Evolutionary conservation across 2,113 vertebrate genomes (phyloP).

Genomic region (Gymnobelideus leadbeateri): DNA sequence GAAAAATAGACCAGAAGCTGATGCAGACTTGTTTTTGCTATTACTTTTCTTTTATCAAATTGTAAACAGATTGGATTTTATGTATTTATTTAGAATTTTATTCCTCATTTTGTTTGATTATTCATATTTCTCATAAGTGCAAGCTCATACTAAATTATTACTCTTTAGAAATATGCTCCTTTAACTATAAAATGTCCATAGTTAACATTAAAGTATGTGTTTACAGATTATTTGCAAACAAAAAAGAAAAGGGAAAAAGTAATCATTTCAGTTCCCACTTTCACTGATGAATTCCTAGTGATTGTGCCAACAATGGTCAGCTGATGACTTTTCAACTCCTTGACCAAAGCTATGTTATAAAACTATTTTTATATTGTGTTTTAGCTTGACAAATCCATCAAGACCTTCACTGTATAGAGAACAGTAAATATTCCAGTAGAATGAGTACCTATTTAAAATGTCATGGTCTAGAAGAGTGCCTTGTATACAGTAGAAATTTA

Average conservation of each 20-base stretch:
- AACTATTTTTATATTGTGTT: conserved; percentile 60
- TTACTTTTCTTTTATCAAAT: neutral
- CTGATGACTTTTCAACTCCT: conserved; percentile 63
- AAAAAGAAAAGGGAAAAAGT: neutral
- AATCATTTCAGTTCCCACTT: neutral
- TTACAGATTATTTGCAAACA: neutral
- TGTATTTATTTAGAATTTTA: neutral
- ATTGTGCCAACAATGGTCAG: neutral
- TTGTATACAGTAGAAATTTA: neutral
- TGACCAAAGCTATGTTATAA: conserved; percentile 69
- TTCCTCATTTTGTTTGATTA: neutral
- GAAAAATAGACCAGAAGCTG: neutral
- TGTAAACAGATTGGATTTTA: neutral
- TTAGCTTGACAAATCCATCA: conserved; percentile 56
- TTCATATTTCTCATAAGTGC: neutral
- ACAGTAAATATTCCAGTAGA: neutral
- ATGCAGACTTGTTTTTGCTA: neutral
- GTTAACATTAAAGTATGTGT: neutral
- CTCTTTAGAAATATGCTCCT: neutral
- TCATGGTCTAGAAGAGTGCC: neutral
- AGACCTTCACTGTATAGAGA: conserved; percentile 53
- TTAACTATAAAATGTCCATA: neutral
- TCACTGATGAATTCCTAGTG: neutral
- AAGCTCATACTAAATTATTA: neutral
- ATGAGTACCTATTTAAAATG: neutral